Evolutionary conservation across 2,888 invertebrate species (phyloP).

Genomic region (Germaria angustata): DNA sequence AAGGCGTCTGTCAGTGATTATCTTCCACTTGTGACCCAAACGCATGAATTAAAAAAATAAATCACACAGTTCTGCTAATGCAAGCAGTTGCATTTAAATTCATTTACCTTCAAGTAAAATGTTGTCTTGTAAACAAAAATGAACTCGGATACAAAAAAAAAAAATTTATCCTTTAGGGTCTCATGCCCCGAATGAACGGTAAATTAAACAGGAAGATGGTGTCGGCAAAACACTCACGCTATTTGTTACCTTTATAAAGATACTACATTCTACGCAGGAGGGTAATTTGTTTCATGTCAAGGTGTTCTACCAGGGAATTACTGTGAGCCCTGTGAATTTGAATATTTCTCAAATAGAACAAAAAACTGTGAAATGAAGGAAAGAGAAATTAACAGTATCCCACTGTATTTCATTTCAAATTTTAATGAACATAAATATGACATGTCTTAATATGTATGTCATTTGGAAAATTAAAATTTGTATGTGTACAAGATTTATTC

Average conservation of each 20-base stretch:
- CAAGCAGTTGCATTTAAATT: slow-evolving; percentile 33
- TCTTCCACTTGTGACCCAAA: slow-evolving; percentile 48
- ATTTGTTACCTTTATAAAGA: not conserved
- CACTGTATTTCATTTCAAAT: too few relatives aligned
- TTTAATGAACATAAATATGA: too few relatives aligned
- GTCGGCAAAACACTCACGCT: not conserved
- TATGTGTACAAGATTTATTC: too few relatives aligned
- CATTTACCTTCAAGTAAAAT: slow-evolving; percentile 3
- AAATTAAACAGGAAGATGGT: slow-evolving; percentile 21
- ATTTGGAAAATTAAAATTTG: too few relatives aligned
- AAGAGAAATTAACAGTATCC: too few relatives aligned
- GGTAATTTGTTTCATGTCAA: not conserved
- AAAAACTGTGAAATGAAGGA: too few relatives aligned
- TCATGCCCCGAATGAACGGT: slow-evolving; percentile 3
- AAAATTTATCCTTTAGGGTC: not conserved
- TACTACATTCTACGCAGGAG: not conserved
- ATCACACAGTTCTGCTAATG: slow-evolving; percentile 46
- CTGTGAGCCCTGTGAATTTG: too few relatives aligned
- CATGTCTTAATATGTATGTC: too few relatives aligned
- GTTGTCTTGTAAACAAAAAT: not conserved
- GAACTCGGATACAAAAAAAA: not conserved
- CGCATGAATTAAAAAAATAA: not conserved
- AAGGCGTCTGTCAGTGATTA: slow-evolving; percentile 50
- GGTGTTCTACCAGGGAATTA: not conserved
- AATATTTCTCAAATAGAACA: too few relatives aligned